Base-by-base conservation (phyloP, 2,113 vertebrate genomes). In the Fregetta grallaria region DNA sequence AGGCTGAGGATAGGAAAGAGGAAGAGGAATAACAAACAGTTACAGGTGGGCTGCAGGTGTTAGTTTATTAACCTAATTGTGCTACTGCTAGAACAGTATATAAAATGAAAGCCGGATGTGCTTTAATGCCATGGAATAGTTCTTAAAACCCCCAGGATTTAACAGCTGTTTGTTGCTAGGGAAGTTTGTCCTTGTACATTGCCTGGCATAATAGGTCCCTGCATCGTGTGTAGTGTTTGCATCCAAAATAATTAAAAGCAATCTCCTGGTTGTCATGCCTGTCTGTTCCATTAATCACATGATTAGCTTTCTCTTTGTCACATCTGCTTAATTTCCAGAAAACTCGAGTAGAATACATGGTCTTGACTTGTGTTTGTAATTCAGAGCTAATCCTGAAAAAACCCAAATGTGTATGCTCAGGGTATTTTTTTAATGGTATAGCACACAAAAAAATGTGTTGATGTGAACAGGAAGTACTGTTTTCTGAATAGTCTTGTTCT, bases 141-240 rank as follows among this genome's bases (percentile, higher is more conserved):
- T 88, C 21, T 68, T 61, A 45, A 73, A 82, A 6, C 8, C 25
- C 7, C 4, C 21, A 52, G 90, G 49, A 76, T 52, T 77, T 86
- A 66, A 50, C 7, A 47, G 45, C 38, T 88, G 44, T 55, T 75
- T 72, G 94, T 96, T 96, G 94, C 90, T 91, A 71, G 65, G 94
- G 73, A 77, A 63, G 44, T 66, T 84, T 63, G 72, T 30, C 42
- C 29, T 77, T 52, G 36, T 42, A 5, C 47, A 20, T 44, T 88
- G 79, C 72, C 59, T 86, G 40, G 82, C 18, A 21, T 70, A 55
- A 61, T 23, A 75, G 42, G 67, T 53, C 38, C 50, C 36, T 77
- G 71, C 45, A 90, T 79, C 29, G 9, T 21, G 22, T 59, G 32
- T 34, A 52, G 26, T 83, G 88, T 71, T 96, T 92, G 61, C 38